phyloP scores from a whole-genome alignment of 1,140 invertebrate species.

The Magallana angulata region DNA sequence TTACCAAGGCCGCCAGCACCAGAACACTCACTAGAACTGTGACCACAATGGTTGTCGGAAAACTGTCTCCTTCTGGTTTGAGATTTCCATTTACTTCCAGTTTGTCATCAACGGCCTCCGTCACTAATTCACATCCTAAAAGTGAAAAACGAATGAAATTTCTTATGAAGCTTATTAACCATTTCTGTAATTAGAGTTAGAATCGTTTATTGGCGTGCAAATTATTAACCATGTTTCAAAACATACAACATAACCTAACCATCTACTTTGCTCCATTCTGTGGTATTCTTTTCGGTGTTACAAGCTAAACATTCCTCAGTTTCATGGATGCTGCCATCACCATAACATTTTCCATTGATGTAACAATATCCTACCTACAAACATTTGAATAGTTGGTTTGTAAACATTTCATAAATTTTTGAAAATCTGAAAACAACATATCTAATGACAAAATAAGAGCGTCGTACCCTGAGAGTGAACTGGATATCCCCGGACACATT shows the following conservation, averaged over 20 bases:
- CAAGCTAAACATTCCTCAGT: background rate
- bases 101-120: no score
- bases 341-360: background rate
- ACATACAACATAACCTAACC: background rate
- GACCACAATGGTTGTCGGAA: background rate
- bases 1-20: background rate
- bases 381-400: no score
- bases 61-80: background rate
- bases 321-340: background rate
- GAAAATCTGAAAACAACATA: no score
- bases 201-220: no score
- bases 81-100: no score
- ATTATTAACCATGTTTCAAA: no score
- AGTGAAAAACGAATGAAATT: no score
- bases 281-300: background rate
- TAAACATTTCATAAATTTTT: no score
- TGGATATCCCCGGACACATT: slow-evolving; percentile 19
- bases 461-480: background rate
- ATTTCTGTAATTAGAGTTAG: no score
- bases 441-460: no score
- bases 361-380: slow-evolving; percentile 23
- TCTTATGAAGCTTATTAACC: no score
- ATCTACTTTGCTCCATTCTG: background rate
- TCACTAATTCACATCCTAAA: background rate
- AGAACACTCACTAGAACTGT: background rate